Evolutionary conservation across 2,113 vertebrate species (phyloP).

Genomic region (Eupsittula cactorum): DNA sequence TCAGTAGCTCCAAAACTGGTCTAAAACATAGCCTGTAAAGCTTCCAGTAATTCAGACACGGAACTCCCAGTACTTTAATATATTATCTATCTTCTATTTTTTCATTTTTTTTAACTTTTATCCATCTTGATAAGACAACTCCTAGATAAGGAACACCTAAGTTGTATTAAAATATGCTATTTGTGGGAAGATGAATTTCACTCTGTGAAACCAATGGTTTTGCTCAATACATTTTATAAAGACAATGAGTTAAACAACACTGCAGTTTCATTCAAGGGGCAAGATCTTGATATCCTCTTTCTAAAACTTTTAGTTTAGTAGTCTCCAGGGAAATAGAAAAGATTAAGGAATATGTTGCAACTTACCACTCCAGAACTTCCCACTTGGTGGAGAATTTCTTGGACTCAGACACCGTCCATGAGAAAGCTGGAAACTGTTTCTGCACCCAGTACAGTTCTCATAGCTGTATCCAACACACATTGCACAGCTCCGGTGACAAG

Average conservation of each 20-base stretch:
- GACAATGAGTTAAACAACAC: not conserved
- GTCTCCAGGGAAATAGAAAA: not conserved
- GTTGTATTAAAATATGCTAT: not conserved
- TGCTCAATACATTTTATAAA: not conserved
- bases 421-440: slow-evolving; percentile 31
- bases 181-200: not conserved
- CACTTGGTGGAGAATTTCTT: not conserved
- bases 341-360: not conserved
- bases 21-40: not conserved
- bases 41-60: not conserved
- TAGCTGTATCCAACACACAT: slow-evolving; percentile 78
- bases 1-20: not conserved
- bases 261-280: not conserved
- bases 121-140: not conserved
- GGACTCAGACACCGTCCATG: slow-evolving; percentile 72
- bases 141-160: not conserved
- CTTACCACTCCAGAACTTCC: slow-evolving; percentile 79
- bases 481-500: slow-evolving; percentile 81
- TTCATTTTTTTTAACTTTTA: not conserved
- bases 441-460: slow-evolving; percentile 82
- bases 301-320: not conserved
- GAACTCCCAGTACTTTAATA: not conserved
- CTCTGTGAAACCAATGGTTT: not conserved
- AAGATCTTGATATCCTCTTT: not conserved
- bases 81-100: not conserved